A percentile compares a stretch with the other conserved stretches of the same genome.
phyloP scores from a whole-genome alignment of 1,140 invertebrate species.

The Acromyrmex heyeri region DNA sequence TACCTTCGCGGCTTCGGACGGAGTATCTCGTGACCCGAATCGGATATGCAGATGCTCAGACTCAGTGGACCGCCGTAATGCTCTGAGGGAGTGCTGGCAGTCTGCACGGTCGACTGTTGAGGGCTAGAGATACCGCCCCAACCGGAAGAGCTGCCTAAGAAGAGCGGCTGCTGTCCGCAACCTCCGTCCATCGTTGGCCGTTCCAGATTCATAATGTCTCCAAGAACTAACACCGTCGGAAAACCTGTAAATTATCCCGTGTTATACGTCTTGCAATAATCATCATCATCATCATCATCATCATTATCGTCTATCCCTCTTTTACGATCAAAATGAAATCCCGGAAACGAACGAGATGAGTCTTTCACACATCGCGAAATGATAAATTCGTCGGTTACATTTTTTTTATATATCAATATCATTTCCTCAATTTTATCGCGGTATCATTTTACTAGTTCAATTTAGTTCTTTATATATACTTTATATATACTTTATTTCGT shows the following conservation, averaged over 20 bases:
- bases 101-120: conserved; percentile 75
- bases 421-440: neutral
- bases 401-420: neutral
- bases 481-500: neutral
- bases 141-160: conserved; percentile 75
- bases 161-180: conserved; percentile 77
- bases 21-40: conserved; percentile 94
- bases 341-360: conserved; percentile 1
- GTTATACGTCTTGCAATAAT: conserved; percentile 4
- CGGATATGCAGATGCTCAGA: conserved; percentile 89
- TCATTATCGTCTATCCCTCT: neutral
- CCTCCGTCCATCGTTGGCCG: conserved; percentile 74
- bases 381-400: neutral
- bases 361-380: neutral
- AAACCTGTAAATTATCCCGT: conserved; percentile 59
- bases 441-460: neutral
- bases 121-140: conserved; percentile 75
- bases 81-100: conserved; percentile 75
- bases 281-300: neutral
- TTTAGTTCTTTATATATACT: neutral
- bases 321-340: neutral
- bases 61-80: conserved; percentile 88
- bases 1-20: conserved; percentile 95
- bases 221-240: conserved; percentile 43
- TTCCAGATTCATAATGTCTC: conserved; percentile 74